phyloP scores from a whole-genome alignment of 2,888 invertebrate genomes.

The Sturmia bella region DNA sequence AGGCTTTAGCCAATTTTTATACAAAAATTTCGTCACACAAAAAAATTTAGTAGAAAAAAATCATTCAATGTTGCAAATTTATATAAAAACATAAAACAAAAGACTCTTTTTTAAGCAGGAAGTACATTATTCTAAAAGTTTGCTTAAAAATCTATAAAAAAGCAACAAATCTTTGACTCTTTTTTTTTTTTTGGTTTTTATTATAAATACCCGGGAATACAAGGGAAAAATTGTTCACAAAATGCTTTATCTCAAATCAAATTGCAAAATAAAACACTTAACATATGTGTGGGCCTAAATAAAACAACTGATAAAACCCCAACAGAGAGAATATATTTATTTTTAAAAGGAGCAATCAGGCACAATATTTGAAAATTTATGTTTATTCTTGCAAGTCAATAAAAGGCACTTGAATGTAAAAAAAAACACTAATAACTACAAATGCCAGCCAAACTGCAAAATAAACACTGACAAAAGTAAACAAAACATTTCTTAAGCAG shows the following conservation, averaged over 20 bases:
- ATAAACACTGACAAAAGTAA: constrained; percentile 49
- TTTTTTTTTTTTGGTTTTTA: background rate
- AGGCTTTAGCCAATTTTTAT: too few relatives aligned
- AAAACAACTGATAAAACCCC: background rate
- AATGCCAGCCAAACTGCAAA: constrained; percentile 20
- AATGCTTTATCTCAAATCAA: constrained; percentile 69
- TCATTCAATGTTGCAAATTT: too few relatives aligned
- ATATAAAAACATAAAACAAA: too few relatives aligned
- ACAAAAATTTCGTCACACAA: too few relatives aligned
- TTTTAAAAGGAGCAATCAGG: constrained; percentile 2
- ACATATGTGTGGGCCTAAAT: constrained; percentile 1
- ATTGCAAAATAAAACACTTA: constrained; percentile 46
- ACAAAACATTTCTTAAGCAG: constrained; percentile 64
- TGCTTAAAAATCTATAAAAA: too few relatives aligned
- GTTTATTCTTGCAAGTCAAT: constrained; percentile 52
- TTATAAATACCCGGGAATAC: constrained; percentile 60
- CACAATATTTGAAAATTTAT: constrained; percentile 61
- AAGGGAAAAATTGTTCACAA: constrained; percentile 69
- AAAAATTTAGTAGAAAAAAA: too few relatives aligned
- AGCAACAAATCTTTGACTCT: constrained; percentile 11
- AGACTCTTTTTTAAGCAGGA: too few relatives aligned
- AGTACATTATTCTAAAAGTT: too few relatives aligned
- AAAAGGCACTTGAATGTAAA: constrained; percentile 14
- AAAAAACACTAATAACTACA: constrained; percentile 28
- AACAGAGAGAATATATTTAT: constrained; percentile 13